Conservation (phyloP, 2,888 invertebrate species). For the Mechanitis mazaeus region DNA sequence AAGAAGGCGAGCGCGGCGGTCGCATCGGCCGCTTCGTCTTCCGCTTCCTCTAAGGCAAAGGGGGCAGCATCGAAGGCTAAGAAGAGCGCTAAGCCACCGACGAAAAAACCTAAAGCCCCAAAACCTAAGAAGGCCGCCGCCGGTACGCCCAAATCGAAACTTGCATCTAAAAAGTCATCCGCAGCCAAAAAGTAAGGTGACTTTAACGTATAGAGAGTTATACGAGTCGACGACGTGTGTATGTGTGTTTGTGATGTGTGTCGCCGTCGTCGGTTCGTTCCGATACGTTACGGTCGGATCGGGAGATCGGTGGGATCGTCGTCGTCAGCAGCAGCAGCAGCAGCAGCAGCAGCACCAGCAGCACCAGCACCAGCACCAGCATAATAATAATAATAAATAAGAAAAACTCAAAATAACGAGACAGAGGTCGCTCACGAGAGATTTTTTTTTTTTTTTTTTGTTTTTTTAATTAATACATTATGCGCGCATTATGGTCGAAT, state of each 20-base stretch:
- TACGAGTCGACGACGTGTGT: slow-evolving; percentile 9
- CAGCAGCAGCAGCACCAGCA: no score
- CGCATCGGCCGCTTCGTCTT: no score
- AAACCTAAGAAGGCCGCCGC: slow-evolving; percentile 48
- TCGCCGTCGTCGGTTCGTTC: slow-evolving; percentile 12
- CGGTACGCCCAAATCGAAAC: slow-evolving; percentile 34
- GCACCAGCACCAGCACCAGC: no score
- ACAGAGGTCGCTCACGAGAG: no score
- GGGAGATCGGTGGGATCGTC: slow-evolving; percentile 1
- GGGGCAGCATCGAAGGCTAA: slow-evolving; percentile 44
- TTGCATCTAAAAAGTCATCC: slow-evolving; percentile 30
- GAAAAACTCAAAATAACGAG: no score
- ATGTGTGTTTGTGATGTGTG: neutral
- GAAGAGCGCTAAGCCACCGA: slow-evolving; percentile 47
- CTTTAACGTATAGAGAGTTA: slow-evolving; percentile 8
- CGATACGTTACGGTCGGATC: slow-evolving; percentile 5
- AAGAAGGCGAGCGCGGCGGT: no score
- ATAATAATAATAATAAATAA: no score
- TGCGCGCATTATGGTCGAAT: no score
- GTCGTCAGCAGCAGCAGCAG: neutral
- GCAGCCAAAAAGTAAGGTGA: slow-evolving; percentile 33
- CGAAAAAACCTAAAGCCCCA: slow-evolving; percentile 54
- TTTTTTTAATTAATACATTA: no score
- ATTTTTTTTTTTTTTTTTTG: no score
- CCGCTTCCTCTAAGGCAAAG: slow-evolving; percentile 33